phyloP scores from a whole-genome alignment of 2,797 vertebrate species.

The Gadopsis marmoratus region DNA sequence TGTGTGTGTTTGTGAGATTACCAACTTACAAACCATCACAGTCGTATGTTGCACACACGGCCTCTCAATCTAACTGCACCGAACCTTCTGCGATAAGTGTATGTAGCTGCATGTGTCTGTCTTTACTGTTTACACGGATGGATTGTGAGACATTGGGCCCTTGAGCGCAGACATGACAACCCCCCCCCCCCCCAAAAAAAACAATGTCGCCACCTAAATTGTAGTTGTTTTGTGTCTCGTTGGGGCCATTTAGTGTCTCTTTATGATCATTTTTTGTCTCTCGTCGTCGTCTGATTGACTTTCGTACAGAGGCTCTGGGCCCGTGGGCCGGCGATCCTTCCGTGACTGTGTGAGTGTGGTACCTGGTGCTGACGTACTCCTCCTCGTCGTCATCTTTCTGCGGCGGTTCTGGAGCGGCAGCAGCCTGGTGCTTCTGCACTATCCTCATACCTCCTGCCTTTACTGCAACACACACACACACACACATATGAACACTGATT shows the following conservation, averaged over 20 bases:
- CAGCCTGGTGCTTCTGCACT: constrained; percentile 94
- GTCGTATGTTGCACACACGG: not conserved
- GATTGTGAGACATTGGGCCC: not conserved
- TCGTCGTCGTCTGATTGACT: not conserved
- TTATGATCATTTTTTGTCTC: not conserved
- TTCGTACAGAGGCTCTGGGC: not conserved
- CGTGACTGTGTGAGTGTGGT: constrained; percentile 45
- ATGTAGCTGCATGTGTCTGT: not conserved
- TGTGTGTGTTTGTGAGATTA: constrained; percentile 28
- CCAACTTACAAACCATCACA: constrained; percentile 23
- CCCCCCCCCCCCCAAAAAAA: not conserved
- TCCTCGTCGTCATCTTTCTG: constrained; percentile 89
- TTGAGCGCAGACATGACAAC: not conserved
- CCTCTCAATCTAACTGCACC: not conserved
- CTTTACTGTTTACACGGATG: not conserved
- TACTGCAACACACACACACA: constrained; percentile 83
- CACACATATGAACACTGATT: constrained; percentile 32
- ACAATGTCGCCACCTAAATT: accelerated
- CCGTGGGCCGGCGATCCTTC: not conserved
- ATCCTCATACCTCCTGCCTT: constrained; percentile 98
- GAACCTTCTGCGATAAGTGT: not conserved
- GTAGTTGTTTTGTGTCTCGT: not conserved
- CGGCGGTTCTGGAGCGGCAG: constrained; percentile 73
- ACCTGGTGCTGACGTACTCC: constrained; percentile 94
- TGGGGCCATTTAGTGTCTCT: not conserved